phyloP scores from a whole-genome alignment of 2,113 vertebrate species.

The Puntigrus tetrazona region DNA sequence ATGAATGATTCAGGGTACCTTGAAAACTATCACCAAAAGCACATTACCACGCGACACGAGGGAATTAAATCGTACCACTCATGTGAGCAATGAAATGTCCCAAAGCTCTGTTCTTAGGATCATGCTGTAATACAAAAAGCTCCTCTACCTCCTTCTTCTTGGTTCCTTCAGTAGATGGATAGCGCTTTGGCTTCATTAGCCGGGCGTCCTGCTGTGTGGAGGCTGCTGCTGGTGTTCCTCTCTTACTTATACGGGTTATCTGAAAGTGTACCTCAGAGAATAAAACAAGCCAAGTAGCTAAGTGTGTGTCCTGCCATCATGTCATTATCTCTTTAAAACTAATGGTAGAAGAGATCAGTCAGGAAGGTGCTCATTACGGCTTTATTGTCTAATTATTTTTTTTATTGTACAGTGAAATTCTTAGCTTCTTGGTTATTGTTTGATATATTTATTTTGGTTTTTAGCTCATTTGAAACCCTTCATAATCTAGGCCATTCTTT shows the following conservation, averaged over 20 bases:
- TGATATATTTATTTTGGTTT: neutral
- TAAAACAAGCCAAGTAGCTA: neutral
- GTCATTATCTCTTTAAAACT: conserved; percentile 20
- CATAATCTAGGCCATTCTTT: neutral
- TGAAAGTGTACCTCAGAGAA: conserved; percentile 33
- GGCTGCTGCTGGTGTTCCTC: neutral
- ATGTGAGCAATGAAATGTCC: neutral
- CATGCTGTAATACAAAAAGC: neutral
- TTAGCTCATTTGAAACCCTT: neutral
- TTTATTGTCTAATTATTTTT: neutral
- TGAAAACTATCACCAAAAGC: neutral
- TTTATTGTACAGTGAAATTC: neutral
- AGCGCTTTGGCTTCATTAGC: conserved; percentile 39
- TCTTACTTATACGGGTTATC: conserved; percentile 11
- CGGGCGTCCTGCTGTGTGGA: conserved; percentile 24
- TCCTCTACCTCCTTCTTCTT: neutral
- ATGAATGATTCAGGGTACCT: neutral
- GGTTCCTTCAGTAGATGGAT: conserved; percentile 21
- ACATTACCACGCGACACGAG: neutral
- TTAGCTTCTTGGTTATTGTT: neutral
- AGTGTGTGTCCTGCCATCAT: conserved; percentile 19
- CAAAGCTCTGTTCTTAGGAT: conserved; percentile 2
- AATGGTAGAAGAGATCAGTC: neutral
- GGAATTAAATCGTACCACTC: neutral
- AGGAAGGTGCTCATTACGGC: conserved; percentile 17